Conservation (phyloP, 2,888 invertebrate genomes). For the Siphlonurus alternatus region DNA sequence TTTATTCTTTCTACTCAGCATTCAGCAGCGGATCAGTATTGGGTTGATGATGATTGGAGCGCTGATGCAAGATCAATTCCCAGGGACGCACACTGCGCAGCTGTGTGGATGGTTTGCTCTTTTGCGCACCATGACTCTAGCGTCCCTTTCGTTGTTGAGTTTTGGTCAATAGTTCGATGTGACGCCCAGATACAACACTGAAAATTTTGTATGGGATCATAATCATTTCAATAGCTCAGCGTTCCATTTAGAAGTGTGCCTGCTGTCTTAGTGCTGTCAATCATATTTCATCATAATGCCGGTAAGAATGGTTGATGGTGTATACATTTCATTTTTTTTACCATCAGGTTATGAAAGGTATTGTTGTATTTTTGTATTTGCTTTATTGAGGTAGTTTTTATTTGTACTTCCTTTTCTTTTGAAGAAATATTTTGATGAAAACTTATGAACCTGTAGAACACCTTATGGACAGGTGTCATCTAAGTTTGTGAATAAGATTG, state of each 20-base stretch:
- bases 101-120: slow-evolving; percentile 1
- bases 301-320: not conserved
- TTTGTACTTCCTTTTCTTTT: not conserved
- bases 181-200: slow-evolving; percentile 4
- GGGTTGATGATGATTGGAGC: not conserved
- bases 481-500: not conserved
- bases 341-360: not conserved
- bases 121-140: slow-evolving; percentile 1
- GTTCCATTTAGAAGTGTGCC: not conserved
- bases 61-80: not conserved
- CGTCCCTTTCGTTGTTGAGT: not conserved
- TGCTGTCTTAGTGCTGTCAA: not conserved
- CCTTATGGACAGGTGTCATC: not conserved
- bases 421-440: not conserved
- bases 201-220: not conserved
- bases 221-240: not conserved
- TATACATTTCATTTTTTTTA: not conserved
- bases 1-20: not conserved
- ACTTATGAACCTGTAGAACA: not conserved
- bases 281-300: not conserved
- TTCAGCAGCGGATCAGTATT: not conserved
- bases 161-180: slow-evolving; percentile 11
- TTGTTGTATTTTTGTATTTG: not conserved
- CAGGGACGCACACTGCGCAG: not conserved
- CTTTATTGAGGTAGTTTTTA: not conserved